Evolutionary conservation across 2,113 vertebrate genomes (phyloP).

Genomic region (Gallinago paraguaiae): DNA sequence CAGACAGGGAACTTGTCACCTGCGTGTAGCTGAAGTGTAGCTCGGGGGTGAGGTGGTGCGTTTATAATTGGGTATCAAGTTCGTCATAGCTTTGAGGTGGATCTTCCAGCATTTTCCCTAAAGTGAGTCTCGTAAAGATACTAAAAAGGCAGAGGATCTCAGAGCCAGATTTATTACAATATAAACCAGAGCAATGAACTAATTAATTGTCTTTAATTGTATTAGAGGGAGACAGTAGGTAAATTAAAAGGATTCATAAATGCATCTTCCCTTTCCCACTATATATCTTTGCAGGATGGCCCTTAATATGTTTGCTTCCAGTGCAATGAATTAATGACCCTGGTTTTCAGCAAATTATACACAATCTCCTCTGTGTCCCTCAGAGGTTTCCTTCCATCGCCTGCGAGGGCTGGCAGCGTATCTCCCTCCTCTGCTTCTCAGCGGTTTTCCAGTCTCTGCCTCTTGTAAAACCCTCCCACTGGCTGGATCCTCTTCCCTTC

Average conservation of each 20-base stretch:
- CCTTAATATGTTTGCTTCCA: neutral
- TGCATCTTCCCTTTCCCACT: neutral
- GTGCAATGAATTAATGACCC: neutral
- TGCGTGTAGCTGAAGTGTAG: neutral
- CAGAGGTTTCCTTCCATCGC: neutral
- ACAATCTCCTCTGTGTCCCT: neutral
- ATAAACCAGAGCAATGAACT: neutral
- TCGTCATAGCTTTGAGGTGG: neutral
- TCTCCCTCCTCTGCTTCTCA: neutral
- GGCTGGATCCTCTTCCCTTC: neutral
- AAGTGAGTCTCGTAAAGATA: neutral
- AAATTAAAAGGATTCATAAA: neutral
- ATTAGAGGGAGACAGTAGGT: neutral
- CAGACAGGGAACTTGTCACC: neutral
- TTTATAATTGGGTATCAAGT: neutral
- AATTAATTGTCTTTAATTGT: neutral
- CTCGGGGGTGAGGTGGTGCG: neutral
- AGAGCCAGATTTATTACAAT: neutral
- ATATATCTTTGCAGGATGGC: neutral
- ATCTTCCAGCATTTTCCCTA: neutral
- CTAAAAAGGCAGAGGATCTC: neutral
- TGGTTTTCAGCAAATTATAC: neutral
- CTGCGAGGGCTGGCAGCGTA: neutral
- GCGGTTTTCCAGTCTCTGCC: neutral
- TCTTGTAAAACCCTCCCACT: neutral